These are phyloP conservation scores for Thera obeliscata DNA, from an alignment of 2,888 invertebrate genomes.

Conservation along the genomic window DNA sequence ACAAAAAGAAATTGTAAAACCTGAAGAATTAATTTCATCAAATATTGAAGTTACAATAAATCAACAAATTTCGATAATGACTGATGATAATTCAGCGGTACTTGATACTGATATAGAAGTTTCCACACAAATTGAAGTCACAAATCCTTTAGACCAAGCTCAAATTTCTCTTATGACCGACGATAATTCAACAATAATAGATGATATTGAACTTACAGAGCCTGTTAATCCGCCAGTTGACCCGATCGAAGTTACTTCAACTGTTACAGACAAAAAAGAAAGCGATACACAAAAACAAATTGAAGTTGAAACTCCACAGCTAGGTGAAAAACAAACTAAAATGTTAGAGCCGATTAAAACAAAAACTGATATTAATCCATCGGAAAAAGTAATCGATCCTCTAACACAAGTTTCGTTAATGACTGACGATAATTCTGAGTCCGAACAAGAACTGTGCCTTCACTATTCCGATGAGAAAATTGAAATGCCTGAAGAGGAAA, in stretches of 20 bases:
- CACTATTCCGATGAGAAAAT: conserved; percentile 65
- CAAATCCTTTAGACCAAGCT: conserved; percentile 62
- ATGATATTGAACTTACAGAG: conserved; percentile 2
- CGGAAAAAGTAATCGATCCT: conserved; percentile 6
- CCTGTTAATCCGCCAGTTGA: background rate
- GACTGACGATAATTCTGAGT: conserved; percentile 72
- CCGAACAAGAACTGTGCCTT: conserved; percentile 60
- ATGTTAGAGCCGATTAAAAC: background rate
- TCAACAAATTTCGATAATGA: conserved; percentile 50
- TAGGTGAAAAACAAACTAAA: conserved; percentile 5
- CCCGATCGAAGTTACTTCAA: background rate
- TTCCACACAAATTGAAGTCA: conserved; percentile 4
- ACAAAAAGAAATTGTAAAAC: conserved; percentile 12
- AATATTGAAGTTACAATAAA: conserved; percentile 7
- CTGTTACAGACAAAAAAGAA: background rate
- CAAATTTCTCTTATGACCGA: conserved; percentile 71
- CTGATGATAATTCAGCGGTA: conserved; percentile 59
- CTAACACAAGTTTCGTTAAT: conserved; percentile 56
- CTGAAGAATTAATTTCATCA: conserved; percentile 1
- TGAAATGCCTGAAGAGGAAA: conserved; percentile 31
- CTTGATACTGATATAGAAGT: conserved; percentile 9
- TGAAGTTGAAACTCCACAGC: background rate
- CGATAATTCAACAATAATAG: conserved; percentile 47
- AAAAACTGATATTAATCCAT: background rate
- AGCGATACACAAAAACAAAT: background rate